A percentile compares a stretch with the other conserved stretches of the same genome.
Evolutionary conservation across 2,888 invertebrate genomes (phyloP).

Genomic region (Eristalinus aeneus): DNA sequence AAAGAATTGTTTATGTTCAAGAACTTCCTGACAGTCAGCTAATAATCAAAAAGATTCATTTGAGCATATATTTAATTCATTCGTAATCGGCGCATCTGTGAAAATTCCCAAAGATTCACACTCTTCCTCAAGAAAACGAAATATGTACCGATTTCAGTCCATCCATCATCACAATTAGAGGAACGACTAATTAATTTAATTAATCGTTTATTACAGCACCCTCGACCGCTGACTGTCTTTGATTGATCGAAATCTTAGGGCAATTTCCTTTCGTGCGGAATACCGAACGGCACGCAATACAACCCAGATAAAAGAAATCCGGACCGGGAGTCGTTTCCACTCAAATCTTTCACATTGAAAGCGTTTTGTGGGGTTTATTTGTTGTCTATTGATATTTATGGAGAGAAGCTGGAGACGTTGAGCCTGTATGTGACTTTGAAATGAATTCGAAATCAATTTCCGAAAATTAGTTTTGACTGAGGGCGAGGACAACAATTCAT

Average conservation of each 20-base stretch:
- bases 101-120: background rate
- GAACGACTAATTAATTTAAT: slow-evolving; percentile 25
- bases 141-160: no score
- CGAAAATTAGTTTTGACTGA: background rate
- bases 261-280: slow-evolving; percentile 7
- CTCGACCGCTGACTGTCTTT: background rate
- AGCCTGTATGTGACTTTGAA: background rate
- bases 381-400: no score
- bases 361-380: background rate
- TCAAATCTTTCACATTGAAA: background rate
- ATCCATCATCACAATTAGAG: background rate
- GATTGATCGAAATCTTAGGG: slow-evolving; percentile 17
- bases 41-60: no score
- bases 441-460: background rate
- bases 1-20: no score
- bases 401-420: background rate
- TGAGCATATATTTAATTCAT: no score
- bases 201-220: slow-evolving; percentile 31
- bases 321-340: background rate
- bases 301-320: background rate
- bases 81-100: no score
- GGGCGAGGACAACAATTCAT: background rate
- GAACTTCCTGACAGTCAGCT: no score
- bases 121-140: background rate
- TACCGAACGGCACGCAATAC: background rate